Conservation (phyloP, 1,140 invertebrate species). For the Drosophila serrata region DNA sequence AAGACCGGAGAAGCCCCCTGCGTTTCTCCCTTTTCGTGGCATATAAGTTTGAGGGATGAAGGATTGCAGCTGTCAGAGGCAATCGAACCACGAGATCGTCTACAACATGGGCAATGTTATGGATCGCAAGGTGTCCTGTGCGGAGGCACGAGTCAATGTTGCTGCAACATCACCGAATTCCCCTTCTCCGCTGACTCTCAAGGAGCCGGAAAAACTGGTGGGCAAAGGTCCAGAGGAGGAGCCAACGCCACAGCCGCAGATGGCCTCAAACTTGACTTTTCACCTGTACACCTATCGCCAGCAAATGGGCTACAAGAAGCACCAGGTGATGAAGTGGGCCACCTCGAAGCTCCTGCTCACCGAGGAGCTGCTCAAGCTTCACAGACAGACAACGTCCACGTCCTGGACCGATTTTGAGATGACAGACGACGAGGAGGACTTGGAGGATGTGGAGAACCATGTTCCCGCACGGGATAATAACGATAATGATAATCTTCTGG, state of each 20-base stretch:
- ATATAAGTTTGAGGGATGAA: constrained; percentile 47
- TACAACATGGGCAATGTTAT: constrained; percentile 58
- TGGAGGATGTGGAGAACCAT: constrained; percentile 47
- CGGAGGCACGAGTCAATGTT: constrained; percentile 22
- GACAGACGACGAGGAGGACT: constrained; percentile 38
- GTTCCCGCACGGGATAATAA: constrained; percentile 11
- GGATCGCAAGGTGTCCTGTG: constrained; percentile 41
- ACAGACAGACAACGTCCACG: constrained; percentile 13
- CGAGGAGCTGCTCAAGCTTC: constrained; percentile 67
- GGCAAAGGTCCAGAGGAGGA: not conserved
- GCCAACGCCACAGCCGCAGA: not conserved
- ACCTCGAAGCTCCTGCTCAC: constrained; percentile 69
- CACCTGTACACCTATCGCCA: constrained; percentile 69
- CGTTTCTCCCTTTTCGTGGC: not conserved
- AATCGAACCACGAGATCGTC: constrained; percentile 30
- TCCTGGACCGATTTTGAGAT: constrained; percentile 53
- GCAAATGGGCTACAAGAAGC: constrained; percentile 57
- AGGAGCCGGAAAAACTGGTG: constrained; percentile 11
- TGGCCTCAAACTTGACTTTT: constrained; percentile 32
- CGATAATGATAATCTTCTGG: not conserved
- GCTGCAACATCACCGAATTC: not conserved
- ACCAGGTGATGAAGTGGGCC: constrained; percentile 72
- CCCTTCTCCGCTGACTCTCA: not conserved
- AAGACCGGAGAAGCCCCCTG: not conserved
- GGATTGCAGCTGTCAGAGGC: constrained; percentile 54